These are phyloP conservation scores for Manis pentadactyla DNA, from an alignment of 2,797 vertebrate genomes.

Conservation along the genomic window DNA sequence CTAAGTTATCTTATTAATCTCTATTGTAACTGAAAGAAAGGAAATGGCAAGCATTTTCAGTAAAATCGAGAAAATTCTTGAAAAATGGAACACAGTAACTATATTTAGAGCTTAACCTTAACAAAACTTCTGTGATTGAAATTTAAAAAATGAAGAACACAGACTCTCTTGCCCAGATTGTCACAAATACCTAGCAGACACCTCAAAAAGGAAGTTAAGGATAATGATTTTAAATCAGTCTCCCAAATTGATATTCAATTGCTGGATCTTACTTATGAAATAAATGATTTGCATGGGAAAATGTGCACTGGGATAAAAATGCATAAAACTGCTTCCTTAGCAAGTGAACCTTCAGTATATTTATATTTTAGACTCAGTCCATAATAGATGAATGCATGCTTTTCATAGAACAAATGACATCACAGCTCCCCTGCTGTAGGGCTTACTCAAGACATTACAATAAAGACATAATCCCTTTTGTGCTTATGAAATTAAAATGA, in stretches of 20 bases:
- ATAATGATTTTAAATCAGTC: conserved; percentile 50
- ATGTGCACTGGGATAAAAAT: not conserved
- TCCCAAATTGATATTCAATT: conserved; percentile 1
- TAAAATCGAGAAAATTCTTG: not conserved
- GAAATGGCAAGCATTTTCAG: not conserved
- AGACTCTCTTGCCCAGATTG: not conserved
- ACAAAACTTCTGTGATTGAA: not conserved
- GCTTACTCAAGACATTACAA: conserved; percentile 72
- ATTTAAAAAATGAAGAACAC: not conserved
- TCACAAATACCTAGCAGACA: not conserved
- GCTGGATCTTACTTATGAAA: conserved; percentile 54
- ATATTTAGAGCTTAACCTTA: not conserved
- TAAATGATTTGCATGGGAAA: conserved; percentile 56
- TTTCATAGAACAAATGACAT: conserved; percentile 71
- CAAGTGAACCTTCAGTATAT: conserved; percentile 52
- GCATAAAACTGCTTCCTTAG: conserved; percentile 9
- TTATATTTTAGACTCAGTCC: conserved; percentile 59
- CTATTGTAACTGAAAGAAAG: not conserved
- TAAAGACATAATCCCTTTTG: conserved; percentile 81
- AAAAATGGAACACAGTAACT: not conserved
- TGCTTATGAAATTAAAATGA: conserved; percentile 81
- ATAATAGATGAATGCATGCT: conserved; percentile 64
- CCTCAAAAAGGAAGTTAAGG: not conserved
- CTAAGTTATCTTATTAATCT: not conserved
- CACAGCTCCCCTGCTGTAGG: conserved; percentile 65